Percentiles rank a stretch among this genome's conserved stretches.
Conservation (phyloP, 1,140 invertebrate species). For the Hormaphis cornu region DNA sequence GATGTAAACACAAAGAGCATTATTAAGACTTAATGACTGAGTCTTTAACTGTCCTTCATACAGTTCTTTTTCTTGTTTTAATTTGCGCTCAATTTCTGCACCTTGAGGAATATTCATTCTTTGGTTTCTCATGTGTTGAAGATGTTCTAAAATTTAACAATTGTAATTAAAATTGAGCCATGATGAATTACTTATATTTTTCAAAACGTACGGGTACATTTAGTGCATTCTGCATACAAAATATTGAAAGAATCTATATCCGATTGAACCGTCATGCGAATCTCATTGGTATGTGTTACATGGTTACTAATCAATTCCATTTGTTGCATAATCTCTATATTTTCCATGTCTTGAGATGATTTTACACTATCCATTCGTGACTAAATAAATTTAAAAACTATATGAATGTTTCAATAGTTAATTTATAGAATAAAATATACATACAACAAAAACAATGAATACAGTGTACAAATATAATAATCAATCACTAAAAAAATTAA, state of each 20-base stretch:
- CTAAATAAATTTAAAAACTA: neutral
- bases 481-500: too few relatives aligned
- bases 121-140: constrained; percentile 25
- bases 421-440: too few relatives aligned
- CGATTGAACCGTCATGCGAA: constrained; percentile 16
- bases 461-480: too few relatives aligned
- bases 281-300: constrained; percentile 20
- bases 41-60: constrained; percentile 27
- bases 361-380: constrained; percentile 21
- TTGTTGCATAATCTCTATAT: constrained; percentile 25
- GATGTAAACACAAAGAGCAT: constrained; percentile 26
- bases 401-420: neutral
- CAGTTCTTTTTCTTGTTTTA: constrained; percentile 29
- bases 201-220: constrained; percentile 17
- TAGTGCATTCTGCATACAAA: constrained; percentile 18
- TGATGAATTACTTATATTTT: neutral
- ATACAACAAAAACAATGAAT: too few relatives aligned
- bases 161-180: neutral
- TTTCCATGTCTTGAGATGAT: constrained; percentile 24
- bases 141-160: neutral
- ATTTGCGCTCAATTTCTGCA: constrained; percentile 28
- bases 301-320: constrained; percentile 26
- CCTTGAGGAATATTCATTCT: constrained; percentile 30
- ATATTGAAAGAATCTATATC: constrained; percentile 30
- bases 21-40: constrained; percentile 24